These are phyloP conservation scores for Meteorus cinctellus DNA, from an alignment of 2,888 invertebrate genomes.

Conservation along the genomic window DNA sequence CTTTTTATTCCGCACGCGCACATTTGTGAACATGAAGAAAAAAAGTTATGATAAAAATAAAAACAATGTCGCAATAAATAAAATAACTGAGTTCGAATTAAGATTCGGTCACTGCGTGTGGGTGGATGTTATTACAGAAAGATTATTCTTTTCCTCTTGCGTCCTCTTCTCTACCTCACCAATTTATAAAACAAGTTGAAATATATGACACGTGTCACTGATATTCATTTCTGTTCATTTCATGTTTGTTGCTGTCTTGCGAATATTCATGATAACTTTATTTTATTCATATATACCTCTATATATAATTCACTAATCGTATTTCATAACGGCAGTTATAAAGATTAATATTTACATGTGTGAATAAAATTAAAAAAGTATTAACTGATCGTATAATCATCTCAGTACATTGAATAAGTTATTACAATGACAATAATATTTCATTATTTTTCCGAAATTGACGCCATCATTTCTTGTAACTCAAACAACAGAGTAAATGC, in stretches of 20 bases:
- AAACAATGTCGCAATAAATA: neutral
- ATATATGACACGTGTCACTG: slow-evolving; percentile 1
- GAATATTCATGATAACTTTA: neutral
- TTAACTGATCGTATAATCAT: no score
- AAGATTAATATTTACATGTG: no score
- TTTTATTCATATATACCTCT: neutral
- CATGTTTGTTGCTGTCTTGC: neutral
- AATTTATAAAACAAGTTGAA: slow-evolving; percentile 1
- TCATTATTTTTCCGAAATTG: no score
- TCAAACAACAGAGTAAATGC: neutral
- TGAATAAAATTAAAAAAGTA: no score
- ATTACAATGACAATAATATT: no score
- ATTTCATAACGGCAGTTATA: neutral
- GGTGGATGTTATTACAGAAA: neutral
- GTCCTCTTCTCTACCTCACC: neutral
- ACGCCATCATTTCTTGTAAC: no score
- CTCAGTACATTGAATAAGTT: no score
- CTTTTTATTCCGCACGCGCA: neutral
- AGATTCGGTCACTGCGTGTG: neutral
- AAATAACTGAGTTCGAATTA: neutral
- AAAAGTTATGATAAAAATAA: neutral
- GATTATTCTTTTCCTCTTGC: neutral
- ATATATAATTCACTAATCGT: neutral
- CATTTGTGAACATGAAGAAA: neutral
- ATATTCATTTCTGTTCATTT: neutral